A percentile compares a stretch with the other conserved stretches of the same genome.
Evolutionary conservation across 2,113 vertebrate species (phyloP).

Genomic region (Setophaga coronata): DNA sequence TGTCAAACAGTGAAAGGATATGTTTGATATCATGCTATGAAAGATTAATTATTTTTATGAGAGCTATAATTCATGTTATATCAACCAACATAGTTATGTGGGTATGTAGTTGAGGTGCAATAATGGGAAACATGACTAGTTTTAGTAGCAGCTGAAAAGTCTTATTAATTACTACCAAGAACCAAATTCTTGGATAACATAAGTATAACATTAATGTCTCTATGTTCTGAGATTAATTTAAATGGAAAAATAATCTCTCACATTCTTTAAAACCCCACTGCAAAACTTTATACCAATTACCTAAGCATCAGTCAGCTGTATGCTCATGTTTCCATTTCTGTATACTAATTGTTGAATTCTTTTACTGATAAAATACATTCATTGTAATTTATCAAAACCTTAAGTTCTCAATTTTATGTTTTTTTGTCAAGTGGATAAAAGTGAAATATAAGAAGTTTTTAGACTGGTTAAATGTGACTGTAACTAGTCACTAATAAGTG

Average conservation of each 20-base stretch:
- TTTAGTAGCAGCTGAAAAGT: slow-evolving; percentile 1
- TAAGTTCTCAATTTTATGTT: background rate
- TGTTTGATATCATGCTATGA: background rate
- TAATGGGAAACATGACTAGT: background rate
- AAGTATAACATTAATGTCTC: background rate
- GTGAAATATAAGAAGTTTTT: background rate
- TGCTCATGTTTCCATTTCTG: background rate
- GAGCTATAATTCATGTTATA: background rate
- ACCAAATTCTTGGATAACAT: background rate
- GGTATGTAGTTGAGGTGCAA: background rate
- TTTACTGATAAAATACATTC: background rate
- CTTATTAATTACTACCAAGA: background rate
- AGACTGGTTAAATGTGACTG: background rate
- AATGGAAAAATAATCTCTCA: background rate
- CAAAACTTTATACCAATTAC: background rate
- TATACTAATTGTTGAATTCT: background rate
- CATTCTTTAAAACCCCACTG: background rate
- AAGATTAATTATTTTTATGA: background rate
- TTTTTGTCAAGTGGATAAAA: background rate
- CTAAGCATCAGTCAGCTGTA: background rate
- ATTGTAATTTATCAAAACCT: background rate
- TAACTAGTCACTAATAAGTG: background rate
- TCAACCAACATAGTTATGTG: background rate
- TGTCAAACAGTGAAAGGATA: background rate
- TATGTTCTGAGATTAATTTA: background rate